A percentile compares a stretch with the other conserved stretches of the same genome.
Conservation (phyloP, 2,113 vertebrate species). For the Ia io region DNA sequence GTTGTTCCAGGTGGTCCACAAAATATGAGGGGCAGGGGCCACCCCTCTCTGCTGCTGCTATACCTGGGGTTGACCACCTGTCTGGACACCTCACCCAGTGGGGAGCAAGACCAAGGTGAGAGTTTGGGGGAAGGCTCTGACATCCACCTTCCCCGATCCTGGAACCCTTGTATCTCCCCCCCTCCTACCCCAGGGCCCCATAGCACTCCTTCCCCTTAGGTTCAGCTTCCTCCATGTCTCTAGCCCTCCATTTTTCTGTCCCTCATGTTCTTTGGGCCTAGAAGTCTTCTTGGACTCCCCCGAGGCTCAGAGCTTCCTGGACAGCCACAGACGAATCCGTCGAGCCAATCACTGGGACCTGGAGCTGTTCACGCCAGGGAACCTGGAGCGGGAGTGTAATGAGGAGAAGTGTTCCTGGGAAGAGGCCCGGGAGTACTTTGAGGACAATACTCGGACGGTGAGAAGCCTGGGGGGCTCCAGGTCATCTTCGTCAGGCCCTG, state of each 20-base stretch:
- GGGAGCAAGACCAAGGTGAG: constrained; percentile 56
- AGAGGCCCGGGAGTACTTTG: constrained; percentile 91
- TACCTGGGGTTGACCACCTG: constrained; percentile 59
- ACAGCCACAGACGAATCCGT: constrained; percentile 77
- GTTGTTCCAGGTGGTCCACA: not conserved
- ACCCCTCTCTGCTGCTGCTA: constrained; percentile 66
- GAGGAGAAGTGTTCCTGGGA: constrained; percentile 90
- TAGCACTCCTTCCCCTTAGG: not conserved
- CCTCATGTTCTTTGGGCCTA: not conserved
- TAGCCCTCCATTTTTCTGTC: not conserved
- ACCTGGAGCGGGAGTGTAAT: constrained; percentile 89
- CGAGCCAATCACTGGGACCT: constrained; percentile 84
- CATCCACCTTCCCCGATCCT: not conserved
- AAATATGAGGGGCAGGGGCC: constrained; percentile 66
- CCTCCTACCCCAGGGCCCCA: not conserved
- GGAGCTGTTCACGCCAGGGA: constrained; percentile 83
- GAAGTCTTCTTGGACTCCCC: constrained; percentile 81
- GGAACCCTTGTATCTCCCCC: not conserved
- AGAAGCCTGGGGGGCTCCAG: not conserved
- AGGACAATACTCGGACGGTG: constrained; percentile 85
- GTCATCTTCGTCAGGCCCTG: not conserved
- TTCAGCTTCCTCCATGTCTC: not conserved
- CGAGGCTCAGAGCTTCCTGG: constrained; percentile 85
- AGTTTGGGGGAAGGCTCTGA: not conserved
- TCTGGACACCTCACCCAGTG: not conserved